Conservation (phyloP, 2,113 vertebrate genomes). For the Coracopsis vasa region DNA sequence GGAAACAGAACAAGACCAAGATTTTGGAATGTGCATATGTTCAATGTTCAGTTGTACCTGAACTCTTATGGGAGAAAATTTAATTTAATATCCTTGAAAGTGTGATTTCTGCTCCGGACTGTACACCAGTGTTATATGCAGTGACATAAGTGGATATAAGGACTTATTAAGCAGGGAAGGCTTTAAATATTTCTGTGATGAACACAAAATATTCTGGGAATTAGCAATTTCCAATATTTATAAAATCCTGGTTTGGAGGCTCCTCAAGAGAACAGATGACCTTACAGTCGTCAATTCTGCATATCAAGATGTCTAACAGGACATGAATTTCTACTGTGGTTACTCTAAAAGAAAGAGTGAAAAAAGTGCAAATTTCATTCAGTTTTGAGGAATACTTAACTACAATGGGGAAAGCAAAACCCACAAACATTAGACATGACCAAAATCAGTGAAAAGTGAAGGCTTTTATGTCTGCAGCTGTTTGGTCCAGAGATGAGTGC, state of each 20-base stretch:
- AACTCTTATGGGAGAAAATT: background rate
- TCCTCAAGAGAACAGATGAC: background rate
- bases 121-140: background rate
- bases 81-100: background rate
- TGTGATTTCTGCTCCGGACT: background rate
- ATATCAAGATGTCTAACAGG: background rate
- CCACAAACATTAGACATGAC: fast-evolving
- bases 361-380: background rate
- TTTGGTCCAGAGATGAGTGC: background rate
- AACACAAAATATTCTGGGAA: background rate
- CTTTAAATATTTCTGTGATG: background rate
- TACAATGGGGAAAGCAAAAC: background rate
- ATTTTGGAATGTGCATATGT: background rate
- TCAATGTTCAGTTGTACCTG: background rate
- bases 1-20: background rate
- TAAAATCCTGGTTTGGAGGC: background rate
- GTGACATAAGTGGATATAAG: background rate
- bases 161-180: background rate
- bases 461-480: background rate
- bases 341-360: background rate
- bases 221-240: background rate
- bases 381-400: background rate
- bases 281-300: background rate
- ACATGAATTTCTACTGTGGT: background rate
- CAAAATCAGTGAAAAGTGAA: background rate